phyloP scores from a whole-genome alignment of 1,140 invertebrate genomes.

The Drosophila insularis region DNA sequence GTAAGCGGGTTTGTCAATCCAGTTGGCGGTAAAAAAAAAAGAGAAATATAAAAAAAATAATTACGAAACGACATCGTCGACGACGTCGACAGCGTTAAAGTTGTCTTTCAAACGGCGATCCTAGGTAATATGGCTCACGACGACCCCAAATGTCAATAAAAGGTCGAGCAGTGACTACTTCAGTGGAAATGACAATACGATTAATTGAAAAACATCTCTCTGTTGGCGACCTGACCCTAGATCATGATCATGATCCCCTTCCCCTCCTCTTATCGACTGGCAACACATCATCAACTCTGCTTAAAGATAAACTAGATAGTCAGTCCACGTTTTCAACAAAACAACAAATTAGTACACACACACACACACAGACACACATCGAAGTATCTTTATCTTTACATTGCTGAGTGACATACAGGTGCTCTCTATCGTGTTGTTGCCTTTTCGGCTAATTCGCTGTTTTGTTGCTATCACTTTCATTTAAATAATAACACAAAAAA shows the following conservation, averaged over 20 bases:
- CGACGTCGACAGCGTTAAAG: neutral
- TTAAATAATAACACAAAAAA: conserved; percentile 47
- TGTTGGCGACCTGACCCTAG: neutral
- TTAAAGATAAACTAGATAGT: neutral
- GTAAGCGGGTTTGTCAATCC: conserved; percentile 44
- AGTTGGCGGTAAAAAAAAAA: conserved; percentile 13
- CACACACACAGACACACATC: neutral
- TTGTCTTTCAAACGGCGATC: neutral
- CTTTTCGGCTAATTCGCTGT: conserved; percentile 43
- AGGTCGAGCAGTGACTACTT: conserved; percentile 1
- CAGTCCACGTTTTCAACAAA: conserved; percentile 1
- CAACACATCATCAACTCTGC: neutral
- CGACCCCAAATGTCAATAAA: conserved; percentile 9
- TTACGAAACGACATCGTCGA: conserved; percentile 25
- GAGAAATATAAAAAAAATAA: conserved; percentile 25
- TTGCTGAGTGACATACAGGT: conserved; percentile 6
- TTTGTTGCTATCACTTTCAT: conserved; percentile 59
- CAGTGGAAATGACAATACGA: neutral
- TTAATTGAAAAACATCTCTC: neutral
- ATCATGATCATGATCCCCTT: neutral
- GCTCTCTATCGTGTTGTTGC: conserved; percentile 17
- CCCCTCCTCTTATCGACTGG: too few species aligned
- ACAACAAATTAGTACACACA: conserved; percentile 8
- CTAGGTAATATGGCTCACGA: neutral
- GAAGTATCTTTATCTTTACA: conserved; percentile 1